Conservation (phyloP, 2,113 vertebrate species). For the Tetrax tetrax region DNA sequence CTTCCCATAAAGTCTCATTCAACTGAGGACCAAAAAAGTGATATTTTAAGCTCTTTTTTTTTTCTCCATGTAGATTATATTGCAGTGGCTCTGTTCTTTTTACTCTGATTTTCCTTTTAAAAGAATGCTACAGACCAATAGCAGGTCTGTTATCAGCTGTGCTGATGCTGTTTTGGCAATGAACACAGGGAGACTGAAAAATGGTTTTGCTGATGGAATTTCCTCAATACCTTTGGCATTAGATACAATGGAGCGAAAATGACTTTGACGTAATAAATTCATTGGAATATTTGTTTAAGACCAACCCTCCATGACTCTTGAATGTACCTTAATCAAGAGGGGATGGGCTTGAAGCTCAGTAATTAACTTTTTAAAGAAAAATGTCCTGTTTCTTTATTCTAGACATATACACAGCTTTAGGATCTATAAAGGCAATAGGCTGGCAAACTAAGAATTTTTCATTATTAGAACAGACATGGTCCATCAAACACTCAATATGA, state of each 20-base stretch:
- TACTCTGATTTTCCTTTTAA: neutral
- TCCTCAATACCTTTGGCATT: slow-evolving; percentile 59
- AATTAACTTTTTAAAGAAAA: neutral
- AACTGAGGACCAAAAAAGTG: neutral
- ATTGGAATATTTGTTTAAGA: slow-evolving; percentile 46
- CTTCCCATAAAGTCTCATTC: neutral
- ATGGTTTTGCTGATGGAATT: slow-evolving; percentile 20
- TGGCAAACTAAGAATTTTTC: neutral
- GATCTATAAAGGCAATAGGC: neutral
- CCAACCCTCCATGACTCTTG: slow-evolving; percentile 27
- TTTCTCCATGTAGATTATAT: neutral
- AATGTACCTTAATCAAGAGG: neutral
- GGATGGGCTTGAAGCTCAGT: neutral
- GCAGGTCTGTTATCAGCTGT: neutral
- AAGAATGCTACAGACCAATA: neutral
- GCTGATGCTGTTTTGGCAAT: slow-evolving; percentile 12
- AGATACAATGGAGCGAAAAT: slow-evolving; percentile 15
- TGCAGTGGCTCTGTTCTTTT: neutral
- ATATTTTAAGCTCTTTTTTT: neutral
- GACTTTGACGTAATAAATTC: slow-evolving; percentile 41
- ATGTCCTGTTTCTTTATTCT: neutral
- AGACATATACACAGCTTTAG: neutral
- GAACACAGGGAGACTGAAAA: neutral
- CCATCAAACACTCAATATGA: neutral
- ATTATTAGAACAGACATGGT: neutral